Evolutionary conservation across 37 sponge, comb jelly and placozoan species (phyloP).

Genomic region (Dysidea cf. avara): DNA sequence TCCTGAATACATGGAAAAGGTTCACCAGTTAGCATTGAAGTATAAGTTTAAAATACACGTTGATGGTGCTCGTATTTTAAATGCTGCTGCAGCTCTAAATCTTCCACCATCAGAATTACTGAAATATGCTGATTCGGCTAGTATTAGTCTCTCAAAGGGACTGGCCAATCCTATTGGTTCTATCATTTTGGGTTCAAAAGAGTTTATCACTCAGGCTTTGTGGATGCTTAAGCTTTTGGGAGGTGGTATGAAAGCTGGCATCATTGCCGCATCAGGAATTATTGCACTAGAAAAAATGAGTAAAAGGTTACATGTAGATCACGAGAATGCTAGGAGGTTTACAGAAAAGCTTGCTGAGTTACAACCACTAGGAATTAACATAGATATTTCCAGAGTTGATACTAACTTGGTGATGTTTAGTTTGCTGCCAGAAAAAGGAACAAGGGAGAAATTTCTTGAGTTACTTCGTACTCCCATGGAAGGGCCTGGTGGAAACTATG

Average conservation of each 20-base stretch:
- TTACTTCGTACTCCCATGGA: no score
- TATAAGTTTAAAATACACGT: conserved; percentile 25
- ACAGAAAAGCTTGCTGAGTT: conserved; percentile 39
- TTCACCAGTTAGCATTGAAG: conserved; percentile 17
- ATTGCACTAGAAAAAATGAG: conserved; percentile 55
- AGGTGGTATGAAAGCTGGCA: conserved; percentile 55
- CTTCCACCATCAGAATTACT: conserved; percentile 22
- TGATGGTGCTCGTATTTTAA: conserved; percentile 51
- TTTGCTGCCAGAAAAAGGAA: conserved; percentile 5
- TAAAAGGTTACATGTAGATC: conserved; percentile 47
- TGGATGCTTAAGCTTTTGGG: conserved; percentile 6
- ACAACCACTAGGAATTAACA: conserved; percentile 39
- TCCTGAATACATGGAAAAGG: conserved; percentile 7
- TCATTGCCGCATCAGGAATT: conserved; percentile 78
- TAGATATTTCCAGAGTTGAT: conserved; percentile 39
- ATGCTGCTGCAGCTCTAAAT: conserved; percentile 36
- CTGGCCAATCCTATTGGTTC: conserved; percentile 32
- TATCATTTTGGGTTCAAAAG: conserved; percentile 21
- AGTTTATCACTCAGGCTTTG: conserved; percentile 26
- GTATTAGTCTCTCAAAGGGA: conserved; percentile 49
- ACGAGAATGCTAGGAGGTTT: conserved; percentile 58
- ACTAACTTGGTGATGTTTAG: conserved; percentile 68
- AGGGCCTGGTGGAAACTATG: no score
- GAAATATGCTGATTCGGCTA: conserved; percentile 26
- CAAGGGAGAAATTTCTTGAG: conserved; percentile 30